Base-by-base conservation (phyloP, 2,797 vertebrate genomes). In the Ceyx erithaca region DNA sequence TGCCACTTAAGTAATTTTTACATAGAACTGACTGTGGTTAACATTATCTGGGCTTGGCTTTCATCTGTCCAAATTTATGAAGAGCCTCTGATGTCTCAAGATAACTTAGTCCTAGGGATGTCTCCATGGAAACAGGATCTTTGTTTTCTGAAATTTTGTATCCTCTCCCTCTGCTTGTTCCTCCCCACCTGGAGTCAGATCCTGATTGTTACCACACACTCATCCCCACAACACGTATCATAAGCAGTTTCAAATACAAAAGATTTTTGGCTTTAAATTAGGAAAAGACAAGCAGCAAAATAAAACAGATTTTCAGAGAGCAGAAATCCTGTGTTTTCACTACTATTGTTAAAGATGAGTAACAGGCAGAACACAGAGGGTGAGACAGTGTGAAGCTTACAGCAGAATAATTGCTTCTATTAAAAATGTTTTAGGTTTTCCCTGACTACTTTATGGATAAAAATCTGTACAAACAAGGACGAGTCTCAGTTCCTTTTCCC, bases 41-140 rank as follows among this genome's bases (percentile, higher is more conserved):
- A 91, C 26, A 8, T 84, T 76, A 57, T 90, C 81, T 95, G 55
- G 61, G 68, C 86, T 90, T 94, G 82, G 66, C 72, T 85, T 73
- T 80, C 3, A 14, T 62, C 84, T 52, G 20, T 84, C 83, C 87
- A 93, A 78, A 95, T 93, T 93, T 92, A 83, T 88, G 75, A 92
- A 85, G 80, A 95, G 80, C 79, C 55, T 81, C 80, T 87, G 70
- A 75, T 90, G 80, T 92, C 69, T 95, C 61, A 80, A 80, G 91
- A 90, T 89, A 94, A 92, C 89, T 92, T 81, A 91, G 94, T 93
- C 85, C 85, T 92, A 87, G 81, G 45, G 54, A 75, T 5, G 28
- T 96, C 86, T 95, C 95, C 95, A 88, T 88, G 90, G 96, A 96
- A 95, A 96, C 96, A 59, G 63, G 89, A 83, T 92, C 88, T 94